Evolutionary conservation across 2,888 invertebrate genomes (phyloP), one percentile per base, ranked within the genome.

Genomic region (Cheilosia impressa): DNA sequence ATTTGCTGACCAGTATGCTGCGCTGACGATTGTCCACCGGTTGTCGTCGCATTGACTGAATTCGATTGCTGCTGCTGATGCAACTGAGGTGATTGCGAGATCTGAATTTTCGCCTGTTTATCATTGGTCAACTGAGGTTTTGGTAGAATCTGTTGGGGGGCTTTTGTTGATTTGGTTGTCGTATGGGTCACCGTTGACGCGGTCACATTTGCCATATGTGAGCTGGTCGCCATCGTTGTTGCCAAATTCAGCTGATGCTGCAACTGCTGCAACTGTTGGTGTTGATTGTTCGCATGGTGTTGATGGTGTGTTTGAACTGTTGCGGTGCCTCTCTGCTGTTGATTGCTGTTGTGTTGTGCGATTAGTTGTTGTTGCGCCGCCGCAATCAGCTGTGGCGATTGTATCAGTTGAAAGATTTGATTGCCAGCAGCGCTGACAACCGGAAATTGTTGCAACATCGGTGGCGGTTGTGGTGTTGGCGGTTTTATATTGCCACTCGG

Each of bases 81-180:
- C 53, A 90, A 90, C 82, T 91, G 92, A 60, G 90, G 89, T 78
- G 91, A 89, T 87, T 92, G 92, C 77, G 91, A 90, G 89, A 91
- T 91, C 89, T 92, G 92, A 57, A 69, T 75, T 41, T 84, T 84
- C 4, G 75, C 73, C 24, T 82, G 84, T 55, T 81, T 88, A 63
- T 87, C 81, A 76, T 81, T 82, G 41, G 87, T 83, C 75, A 65
- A 84, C 81, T 92, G 92, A 77, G 94, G 94, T 91, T 95, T 95
- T 47, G 94, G 95, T 89, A 94, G 92, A 89, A 94, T 94, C 90
- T 94, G 94, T 43, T 94, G 94, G 3, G 94, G 94, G 80, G 93
- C 93, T 89, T 92, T 91, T 41, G 80, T 57, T 72, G 87, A 76
- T 83, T 88, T 88, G 73, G 80, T 85, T 71, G 87, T 63, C 34